Evolutionary conservation across 2,113 vertebrate genomes (phyloP), one percentile per base, ranked within the genome.

Genomic region (Xiphorhynchus elegans): DNA sequence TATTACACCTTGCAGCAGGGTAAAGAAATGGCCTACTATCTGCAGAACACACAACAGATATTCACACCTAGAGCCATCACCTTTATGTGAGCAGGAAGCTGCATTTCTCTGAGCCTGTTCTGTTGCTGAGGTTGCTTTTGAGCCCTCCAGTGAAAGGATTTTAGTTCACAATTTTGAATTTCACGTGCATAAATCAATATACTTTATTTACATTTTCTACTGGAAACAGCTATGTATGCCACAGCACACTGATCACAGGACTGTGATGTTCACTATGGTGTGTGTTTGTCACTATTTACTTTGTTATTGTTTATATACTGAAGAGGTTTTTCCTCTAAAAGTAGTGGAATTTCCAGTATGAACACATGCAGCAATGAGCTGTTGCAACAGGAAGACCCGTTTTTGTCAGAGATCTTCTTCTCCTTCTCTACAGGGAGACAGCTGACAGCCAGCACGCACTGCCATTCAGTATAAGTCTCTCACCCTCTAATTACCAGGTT

Each of bases 151-250:
- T 1, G 5, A 29, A 49, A 69, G 23, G 7, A 64, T 25, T 75
- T 77, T 18, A 49, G 35, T 59, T 58, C 11, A 33, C 7, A 9
- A 50, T 42, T 91, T 35, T 72, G 10, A 35, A 19, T 24, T 44
- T n/a, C 37, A 37, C 2, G 7, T 20, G 17, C 33, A 23, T 3
- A n/a, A 87, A n/a, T 11, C 10, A 50, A 26, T 26, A 39, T 1
- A 2, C 13, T 62, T 81, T 17, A 44, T 17, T 24, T 24, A 40
- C 14, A 6, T 39, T 35, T 80, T 18, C 58, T 42, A 44, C 17
- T 1, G 8, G 13, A 20, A 83, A 40, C 11, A n/a, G 35, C 33
- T 21, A 25, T 0, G 3, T 11, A 28, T 1, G 3, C 46, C n/a
- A 47, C 28, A 25, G 31, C 4, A 84, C 23, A 8, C 1, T 2